Conservation (phyloP, 1,140 invertebrate species). For the Meloidogyne hapla region DNA sequence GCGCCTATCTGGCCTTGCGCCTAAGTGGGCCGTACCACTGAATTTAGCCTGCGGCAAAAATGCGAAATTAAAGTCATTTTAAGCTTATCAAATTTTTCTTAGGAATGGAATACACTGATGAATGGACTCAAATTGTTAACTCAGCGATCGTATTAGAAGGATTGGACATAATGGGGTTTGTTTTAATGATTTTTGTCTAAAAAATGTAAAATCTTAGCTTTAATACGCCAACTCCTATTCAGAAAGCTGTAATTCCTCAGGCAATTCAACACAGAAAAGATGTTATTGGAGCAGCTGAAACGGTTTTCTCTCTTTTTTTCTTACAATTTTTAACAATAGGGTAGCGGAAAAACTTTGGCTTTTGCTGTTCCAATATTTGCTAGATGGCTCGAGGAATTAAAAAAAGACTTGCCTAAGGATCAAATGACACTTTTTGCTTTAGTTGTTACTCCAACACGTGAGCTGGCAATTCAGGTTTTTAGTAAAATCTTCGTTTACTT, state of each 20-base stretch:
- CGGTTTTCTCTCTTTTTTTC: slow-evolving; percentile 62
- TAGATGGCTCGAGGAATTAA: slow-evolving; percentile 71
- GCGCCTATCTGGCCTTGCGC: too few relatives aligned
- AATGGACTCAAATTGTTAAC: slow-evolving; percentile 21
- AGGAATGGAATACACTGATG: not conserved
- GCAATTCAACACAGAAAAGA: slow-evolving; percentile 82
- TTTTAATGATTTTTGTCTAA: slow-evolving; percentile 25
- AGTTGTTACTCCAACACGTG: slow-evolving; percentile 88
- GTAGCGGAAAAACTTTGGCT: slow-evolving; percentile 93
- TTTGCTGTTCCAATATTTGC: slow-evolving; percentile 88
- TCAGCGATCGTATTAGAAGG: slow-evolving; percentile 32
- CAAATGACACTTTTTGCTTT: slow-evolving; percentile 69
- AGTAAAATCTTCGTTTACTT: not conserved
- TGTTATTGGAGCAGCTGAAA: slow-evolving; percentile 91
- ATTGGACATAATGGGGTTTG: slow-evolving; percentile 30
- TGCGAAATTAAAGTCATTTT: too few relatives aligned
- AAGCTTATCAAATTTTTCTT: too few relatives aligned
- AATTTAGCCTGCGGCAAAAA: too few relatives aligned
- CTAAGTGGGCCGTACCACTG: too few relatives aligned
- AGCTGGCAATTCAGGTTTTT: slow-evolving; percentile 84
- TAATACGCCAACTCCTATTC: slow-evolving; percentile 79
- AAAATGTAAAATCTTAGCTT: slow-evolving; percentile 71
- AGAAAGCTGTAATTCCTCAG: slow-evolving; percentile 75
- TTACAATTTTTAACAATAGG: slow-evolving; percentile 65
- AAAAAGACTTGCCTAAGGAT: slow-evolving; percentile 18